Evolutionary conservation across 2,113 vertebrate species (phyloP), one percentile per base, ranked within the genome.

Genomic region (Apodemus sylvaticus): DNA sequence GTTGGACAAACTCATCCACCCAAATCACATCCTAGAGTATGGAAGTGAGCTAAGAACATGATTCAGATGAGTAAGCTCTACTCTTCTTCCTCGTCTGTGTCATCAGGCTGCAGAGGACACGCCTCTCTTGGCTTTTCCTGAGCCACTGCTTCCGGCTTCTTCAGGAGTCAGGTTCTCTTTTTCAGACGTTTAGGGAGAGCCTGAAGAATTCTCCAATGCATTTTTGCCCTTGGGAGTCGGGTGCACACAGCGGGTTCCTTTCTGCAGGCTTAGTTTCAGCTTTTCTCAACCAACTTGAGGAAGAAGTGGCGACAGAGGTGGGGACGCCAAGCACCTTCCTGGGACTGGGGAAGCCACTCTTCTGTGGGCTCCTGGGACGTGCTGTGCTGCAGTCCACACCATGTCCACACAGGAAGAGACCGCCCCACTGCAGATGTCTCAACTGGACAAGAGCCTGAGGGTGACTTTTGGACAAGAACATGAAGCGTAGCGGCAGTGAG

Each of bases 171-270:
- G 97, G 96, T 99, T 99, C 94, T 99, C 99, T 90, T 98, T 99
- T 97, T 98, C 99, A 0, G 98, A 97, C 53, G 96, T 98, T 94
- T 98, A 99, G 62, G 0, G 99, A 98, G 0, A 98, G 98, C 0
- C 98, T 98, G 45, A 99, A 99, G 98, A 99, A 99, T 55, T 99
- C 99, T 6, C 99, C 99, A 34, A 99, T 99, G 78, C 99, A 99
- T 96, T 99, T 99, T 97, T 99, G 99, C 99, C 99, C 53, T 98
- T 96, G 0, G 99, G 99, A 0, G 99, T 99, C n/a, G 99, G 99
- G 8, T 99, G 98, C 4, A 98, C 97, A 94, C 99, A 99, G 45
- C 0, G 99, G 98, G 97, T 99, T 99, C 0, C 99, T 99, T 1
- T 99, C 99, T 0, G 97, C 98, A 5, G 99, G 99, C 58, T 99